Evolutionary conservation across 2,888 invertebrate genomes (phyloP).

Genomic region (Masnerella sp.): DNA sequence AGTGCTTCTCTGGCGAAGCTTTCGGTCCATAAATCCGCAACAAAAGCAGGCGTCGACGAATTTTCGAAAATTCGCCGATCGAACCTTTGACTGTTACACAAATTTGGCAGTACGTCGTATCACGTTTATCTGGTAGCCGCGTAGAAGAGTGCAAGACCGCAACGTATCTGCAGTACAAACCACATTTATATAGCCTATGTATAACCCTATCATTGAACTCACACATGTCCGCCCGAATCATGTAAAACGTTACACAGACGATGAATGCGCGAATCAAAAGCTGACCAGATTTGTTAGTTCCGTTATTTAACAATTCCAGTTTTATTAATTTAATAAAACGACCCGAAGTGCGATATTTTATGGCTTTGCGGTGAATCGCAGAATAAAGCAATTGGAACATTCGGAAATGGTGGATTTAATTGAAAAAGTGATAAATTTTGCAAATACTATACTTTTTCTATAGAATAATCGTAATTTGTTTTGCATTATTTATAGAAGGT

Average conservation of each 20-base stretch:
- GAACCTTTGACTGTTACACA: constrained; percentile 64
- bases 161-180: constrained; percentile 71
- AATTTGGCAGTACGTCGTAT: constrained; percentile 67
- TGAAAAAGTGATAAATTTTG: no score
- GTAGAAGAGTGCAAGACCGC: constrained; percentile 64
- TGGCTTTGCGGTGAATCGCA: no score
- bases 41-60: constrained; percentile 16
- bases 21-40: constrained; percentile 6
- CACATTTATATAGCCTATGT: constrained; percentile 62
- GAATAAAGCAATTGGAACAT: no score
- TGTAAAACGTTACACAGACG: constrained; percentile 27
- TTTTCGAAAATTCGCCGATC: constrained; percentile 35
- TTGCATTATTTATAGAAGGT: no score
- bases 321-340: not conserved
- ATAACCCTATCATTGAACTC: constrained; percentile 57
- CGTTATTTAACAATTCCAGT: not conserved
- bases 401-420: no score
- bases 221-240: constrained; percentile 36
- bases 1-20: no score
- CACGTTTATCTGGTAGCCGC: constrained; percentile 60
- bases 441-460: no score
- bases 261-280: constrained; percentile 9
- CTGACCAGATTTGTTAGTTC: not conserved
- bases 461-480: no score
- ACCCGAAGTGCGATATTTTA: no score